Evolutionary conservation across 2,113 vertebrate species (phyloP).

Genomic region (Crotalus horridus): DNA sequence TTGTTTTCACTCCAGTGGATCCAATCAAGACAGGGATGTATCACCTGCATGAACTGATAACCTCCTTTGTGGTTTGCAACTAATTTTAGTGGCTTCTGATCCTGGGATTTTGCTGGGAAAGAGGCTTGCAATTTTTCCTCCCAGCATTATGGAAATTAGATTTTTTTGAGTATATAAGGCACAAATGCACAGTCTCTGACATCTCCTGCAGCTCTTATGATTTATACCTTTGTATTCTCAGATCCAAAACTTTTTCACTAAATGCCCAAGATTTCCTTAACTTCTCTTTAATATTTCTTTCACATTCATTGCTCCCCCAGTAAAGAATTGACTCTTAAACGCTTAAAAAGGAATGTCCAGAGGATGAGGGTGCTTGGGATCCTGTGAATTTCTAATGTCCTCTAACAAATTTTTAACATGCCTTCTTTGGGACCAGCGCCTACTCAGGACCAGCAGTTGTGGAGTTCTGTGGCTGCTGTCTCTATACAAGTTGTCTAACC

Average conservation of each 20-base stretch:
- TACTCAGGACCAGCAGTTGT: not conserved
- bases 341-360: not conserved
- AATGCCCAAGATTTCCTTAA: not conserved
- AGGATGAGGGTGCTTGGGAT: not conserved
- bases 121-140: not conserved
- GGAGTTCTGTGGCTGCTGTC: not conserved
- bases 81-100: not conserved
- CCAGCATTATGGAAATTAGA: not conserved
- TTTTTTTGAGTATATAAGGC: not conserved
- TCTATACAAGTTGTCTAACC: not conserved
- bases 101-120: not conserved
- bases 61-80: not conserved
- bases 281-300: not conserved
- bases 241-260: not conserved
- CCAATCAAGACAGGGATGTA: not conserved
- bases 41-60: not conserved
- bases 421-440: not conserved
- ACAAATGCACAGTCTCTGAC: not conserved
- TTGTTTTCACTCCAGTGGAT: not conserved
- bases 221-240: not conserved
- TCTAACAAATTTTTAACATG: not conserved
- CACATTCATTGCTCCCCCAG: not conserved
- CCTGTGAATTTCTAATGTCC: not conserved
- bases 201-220: not conserved
- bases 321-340: not conserved